A percentile compares a stretch with the other conserved stretches of the same genome.
Evolutionary conservation across 2,113 vertebrate species (phyloP).

Genomic region (Bambusicola thoracicus): DNA sequence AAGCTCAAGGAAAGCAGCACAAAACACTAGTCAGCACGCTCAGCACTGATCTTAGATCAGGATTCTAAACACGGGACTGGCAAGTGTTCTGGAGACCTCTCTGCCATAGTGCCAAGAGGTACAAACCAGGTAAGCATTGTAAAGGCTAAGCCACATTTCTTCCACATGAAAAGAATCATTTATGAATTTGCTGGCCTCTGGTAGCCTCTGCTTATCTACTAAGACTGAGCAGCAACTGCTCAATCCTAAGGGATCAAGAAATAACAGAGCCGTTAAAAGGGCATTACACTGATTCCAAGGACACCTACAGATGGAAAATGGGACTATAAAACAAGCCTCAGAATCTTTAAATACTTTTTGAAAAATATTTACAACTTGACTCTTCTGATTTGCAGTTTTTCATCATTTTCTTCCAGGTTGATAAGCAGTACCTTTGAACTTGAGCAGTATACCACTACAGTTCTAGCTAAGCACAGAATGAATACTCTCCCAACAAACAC

Average conservation of each 20-base stretch:
- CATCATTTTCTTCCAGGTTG: neutral
- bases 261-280: neutral
- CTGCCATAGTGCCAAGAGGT: neutral
- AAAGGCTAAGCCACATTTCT: neutral
- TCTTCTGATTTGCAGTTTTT: neutral
- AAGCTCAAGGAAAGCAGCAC: neutral
- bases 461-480: neutral
- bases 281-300: neutral
- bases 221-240: neutral
- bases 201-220: neutral
- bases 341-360: neutral
- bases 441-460: neutral
- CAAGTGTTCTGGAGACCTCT: neutral
- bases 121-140: neutral
- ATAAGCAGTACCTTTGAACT: neutral
- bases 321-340: neutral
- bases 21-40: neutral
- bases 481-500: neutral
- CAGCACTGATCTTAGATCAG: neutral
- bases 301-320: neutral
- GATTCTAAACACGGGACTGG: neutral
- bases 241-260: neutral
- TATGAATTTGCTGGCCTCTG: neutral
- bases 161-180: neutral
- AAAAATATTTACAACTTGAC: neutral